Conservation (phyloP, 1,140 invertebrate species). For the Wasmannia auropunctata region DNA sequence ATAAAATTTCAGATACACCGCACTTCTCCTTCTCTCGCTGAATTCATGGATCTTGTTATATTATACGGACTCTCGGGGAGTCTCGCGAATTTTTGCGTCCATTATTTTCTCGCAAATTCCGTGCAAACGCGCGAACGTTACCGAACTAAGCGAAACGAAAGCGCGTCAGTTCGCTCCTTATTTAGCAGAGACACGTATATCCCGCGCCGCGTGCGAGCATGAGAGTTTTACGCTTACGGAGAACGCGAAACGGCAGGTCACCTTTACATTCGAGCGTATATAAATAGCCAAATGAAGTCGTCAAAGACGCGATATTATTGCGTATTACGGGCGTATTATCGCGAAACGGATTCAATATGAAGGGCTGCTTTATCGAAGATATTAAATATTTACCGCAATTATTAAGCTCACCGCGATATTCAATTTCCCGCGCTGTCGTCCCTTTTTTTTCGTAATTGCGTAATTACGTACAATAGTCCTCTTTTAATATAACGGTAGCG, state of each 20-base stretch:
- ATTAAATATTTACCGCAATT: background rate
- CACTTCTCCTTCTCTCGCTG: background rate
- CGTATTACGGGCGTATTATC: background rate
- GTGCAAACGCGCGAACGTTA: background rate
- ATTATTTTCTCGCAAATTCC: background rate
- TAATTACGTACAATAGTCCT: background rate
- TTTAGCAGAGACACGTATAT: constrained; percentile 33
- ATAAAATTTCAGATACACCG: background rate
- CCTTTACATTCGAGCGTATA: constrained; percentile 10
- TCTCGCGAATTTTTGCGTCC: background rate
- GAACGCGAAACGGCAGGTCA: background rate
- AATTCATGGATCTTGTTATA: background rate
- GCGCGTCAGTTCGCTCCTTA: constrained; percentile 19
- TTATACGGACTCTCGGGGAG: background rate
- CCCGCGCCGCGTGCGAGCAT: background rate
- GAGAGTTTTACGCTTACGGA: background rate
- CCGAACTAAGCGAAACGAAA: constrained; percentile 14
- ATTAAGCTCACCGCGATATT: background rate
- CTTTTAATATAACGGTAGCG: background rate
- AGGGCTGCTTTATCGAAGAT: background rate
- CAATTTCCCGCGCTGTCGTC: background rate
- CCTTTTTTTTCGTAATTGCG: background rate
- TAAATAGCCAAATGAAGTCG: constrained; percentile 15
- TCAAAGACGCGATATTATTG: background rate
- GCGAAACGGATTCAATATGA: background rate